Evolutionary conservation across 1,140 invertebrate species (phyloP), one percentile per base, ranked within the genome.

Genomic region (Brachionus plicatilis): DNA sequence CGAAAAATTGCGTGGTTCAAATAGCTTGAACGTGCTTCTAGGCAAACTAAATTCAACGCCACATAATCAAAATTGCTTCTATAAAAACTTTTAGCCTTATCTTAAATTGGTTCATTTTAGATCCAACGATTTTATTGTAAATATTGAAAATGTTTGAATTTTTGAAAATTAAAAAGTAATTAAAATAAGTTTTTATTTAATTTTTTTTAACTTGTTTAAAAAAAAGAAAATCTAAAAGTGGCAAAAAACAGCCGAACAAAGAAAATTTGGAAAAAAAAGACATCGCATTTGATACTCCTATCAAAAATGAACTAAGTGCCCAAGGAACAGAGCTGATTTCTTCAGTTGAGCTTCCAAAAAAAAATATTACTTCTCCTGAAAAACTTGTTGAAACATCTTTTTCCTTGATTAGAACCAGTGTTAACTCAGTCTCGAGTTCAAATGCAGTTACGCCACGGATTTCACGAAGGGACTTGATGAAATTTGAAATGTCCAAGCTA

Each of bases 81-180:
- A 14, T 8, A 56, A 56, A 17, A 56, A 17, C n/a, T 17, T 56
- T 56, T 17, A 8, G 53, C 17, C 17, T 20, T 50, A 14, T 53
- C 47, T 60, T 60, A 60, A 60, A 60, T 20, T 53, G 47, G 17
- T 14, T 53, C 53, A 60, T 33, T 33, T 68, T 68, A 33, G 66
- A 68, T 68, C 33, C 9, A 41, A 5, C n/a, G 17, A 29, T 41
- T 68, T 14, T 37, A 12, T 33, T 68, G 27, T 68, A 68, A 33
- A 33, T 68, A 33, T 12, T 33, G 12, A 68, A 68, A 29, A 68
- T 68, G 66, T 68, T 68, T 68, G 66, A 68, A n/a, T 68, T 68
- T n/a, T 68, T 68, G 66, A 68, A 41, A 17, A 68, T 68, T 68
- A 68, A 68, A 68, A 68, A 68, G 66, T 68, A 68, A 66, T 33